phyloP scores from a whole-genome alignment of 64 coral and sea anemone species.

The Astreopora myriophthalma region DNA sequence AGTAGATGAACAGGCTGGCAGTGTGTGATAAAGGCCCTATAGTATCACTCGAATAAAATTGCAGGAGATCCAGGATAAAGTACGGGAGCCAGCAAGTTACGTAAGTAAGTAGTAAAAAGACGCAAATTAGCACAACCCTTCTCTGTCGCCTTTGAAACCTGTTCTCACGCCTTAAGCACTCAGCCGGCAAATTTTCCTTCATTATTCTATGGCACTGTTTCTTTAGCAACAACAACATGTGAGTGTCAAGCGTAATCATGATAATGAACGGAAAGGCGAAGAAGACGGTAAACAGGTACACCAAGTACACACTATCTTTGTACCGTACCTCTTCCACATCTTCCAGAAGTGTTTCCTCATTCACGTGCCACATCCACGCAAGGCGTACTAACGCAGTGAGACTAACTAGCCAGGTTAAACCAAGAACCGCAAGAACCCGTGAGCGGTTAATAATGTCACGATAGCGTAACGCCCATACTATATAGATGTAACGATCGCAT shows the following conservation, averaged over 20 bases:
- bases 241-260: constrained; percentile 28
- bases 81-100: constrained; percentile 56
- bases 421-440: neutral
- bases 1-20: neutral
- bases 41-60: neutral
- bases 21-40: neutral
- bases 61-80: constrained; percentile 44
- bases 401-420: constrained; percentile 12
- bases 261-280: constrained; percentile 11
- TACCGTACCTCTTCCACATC: neutral
- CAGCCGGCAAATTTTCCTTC: constrained; percentile 48
- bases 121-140: constrained; percentile 37
- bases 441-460: constrained; percentile 2
- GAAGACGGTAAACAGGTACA: constrained; percentile 12
- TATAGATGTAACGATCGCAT: constrained; percentile 59
- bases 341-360: neutral
- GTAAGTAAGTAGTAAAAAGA: constrained; percentile 27
- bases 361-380: constrained; percentile 20
- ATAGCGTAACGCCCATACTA: constrained; percentile 47
- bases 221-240: constrained; percentile 37
- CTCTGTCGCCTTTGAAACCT: constrained; percentile 15
- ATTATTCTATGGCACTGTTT: constrained; percentile 41
- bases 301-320: constrained; percentile 5
- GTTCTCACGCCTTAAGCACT: constrained; percentile 39
- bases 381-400: constrained; percentile 30